Percentiles rank a stretch among this genome's conserved stretches.
Evolutionary conservation across 2,797 vertebrate genomes (phyloP).

Genomic region (Rhodeus uyekii): DNA sequence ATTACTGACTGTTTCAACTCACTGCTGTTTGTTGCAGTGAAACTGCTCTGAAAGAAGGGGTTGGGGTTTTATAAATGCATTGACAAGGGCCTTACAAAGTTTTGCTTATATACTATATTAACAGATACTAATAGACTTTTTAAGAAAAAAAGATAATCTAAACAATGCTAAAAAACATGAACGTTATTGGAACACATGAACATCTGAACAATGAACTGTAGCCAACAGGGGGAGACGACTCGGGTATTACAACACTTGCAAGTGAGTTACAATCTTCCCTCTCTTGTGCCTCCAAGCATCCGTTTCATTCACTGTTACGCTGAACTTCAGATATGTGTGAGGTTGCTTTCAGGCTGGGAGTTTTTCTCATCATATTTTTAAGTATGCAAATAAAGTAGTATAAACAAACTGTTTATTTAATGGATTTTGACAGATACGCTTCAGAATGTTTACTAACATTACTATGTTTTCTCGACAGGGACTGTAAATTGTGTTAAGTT

Average conservation of each 20-base stretch:
- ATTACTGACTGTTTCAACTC: no score
- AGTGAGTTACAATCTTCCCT: not conserved
- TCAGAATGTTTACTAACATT: slow-evolving; percentile 70
- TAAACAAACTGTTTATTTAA: not conserved
- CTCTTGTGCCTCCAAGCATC: no score
- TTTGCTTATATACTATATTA: no score
- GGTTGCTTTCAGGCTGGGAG: not conserved
- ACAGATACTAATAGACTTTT: not conserved
- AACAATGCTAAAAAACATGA: not conserved
- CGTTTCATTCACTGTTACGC: not conserved
- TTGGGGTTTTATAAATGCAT: no score
- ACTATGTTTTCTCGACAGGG: slow-evolving; percentile 9
- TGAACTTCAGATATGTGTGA: not conserved
- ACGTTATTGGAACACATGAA: not conserved
- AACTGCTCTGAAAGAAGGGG: no score
- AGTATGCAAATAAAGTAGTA: not conserved
- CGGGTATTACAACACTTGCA: not conserved
- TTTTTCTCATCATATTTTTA: slow-evolving; percentile 4
- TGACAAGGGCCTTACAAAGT: no score
- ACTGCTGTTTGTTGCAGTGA: no score
- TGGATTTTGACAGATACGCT: not conserved
- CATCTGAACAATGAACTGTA: not conserved
- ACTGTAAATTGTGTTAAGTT: slow-evolving; percentile 23
- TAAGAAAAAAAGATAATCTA: not conserved
- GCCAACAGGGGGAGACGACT: slow-evolving; percentile 39